A percentile compares a stretch with the other conserved stretches of the same genome.
Evolutionary conservation across 2,797 vertebrate genomes (phyloP).

Genomic region (Halcyon chelicuti): DNA sequence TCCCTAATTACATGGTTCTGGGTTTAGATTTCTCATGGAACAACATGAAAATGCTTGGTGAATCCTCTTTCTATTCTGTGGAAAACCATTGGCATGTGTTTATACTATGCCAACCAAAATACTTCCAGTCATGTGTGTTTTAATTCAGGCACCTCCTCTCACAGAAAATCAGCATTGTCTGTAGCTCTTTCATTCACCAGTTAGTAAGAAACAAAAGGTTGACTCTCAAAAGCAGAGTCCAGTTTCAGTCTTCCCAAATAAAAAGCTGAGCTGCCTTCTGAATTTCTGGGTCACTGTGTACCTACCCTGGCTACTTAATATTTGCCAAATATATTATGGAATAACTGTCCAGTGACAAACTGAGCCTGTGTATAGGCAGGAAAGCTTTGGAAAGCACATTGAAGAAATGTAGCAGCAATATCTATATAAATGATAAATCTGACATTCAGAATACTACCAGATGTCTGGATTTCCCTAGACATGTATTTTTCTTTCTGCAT

Average conservation of each 20-base stretch:
- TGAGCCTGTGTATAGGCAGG: not conserved
- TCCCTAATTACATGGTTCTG: not conserved
- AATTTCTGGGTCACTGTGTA: not conserved
- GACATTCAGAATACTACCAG: not conserved
- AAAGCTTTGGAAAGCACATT: not conserved
- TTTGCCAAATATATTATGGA: not conserved
- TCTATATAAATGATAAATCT: not conserved
- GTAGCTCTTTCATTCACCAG: not conserved
- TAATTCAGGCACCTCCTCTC: not conserved
- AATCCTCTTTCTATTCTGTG: not conserved
- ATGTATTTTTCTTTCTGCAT: not conserved
- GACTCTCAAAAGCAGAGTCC: not conserved
- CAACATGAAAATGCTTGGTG: not conserved
- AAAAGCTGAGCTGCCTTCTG: not conserved
- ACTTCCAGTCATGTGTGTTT: not conserved
- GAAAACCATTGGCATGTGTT: not conserved
- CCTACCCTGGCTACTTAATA: not conserved
- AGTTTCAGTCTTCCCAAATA: not conserved
- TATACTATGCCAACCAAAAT: not conserved
- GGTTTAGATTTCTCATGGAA: not conserved
- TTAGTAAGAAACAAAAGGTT: not conserved
- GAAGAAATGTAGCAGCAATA: not conserved
- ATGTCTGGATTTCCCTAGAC: not conserved
- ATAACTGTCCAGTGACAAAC: not conserved
- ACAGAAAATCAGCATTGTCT: not conserved